Evolutionary conservation across 2,797 vertebrate species (phyloP), one percentile per base, ranked within the genome.

Genomic region (Megaceryle alcyon): DNA sequence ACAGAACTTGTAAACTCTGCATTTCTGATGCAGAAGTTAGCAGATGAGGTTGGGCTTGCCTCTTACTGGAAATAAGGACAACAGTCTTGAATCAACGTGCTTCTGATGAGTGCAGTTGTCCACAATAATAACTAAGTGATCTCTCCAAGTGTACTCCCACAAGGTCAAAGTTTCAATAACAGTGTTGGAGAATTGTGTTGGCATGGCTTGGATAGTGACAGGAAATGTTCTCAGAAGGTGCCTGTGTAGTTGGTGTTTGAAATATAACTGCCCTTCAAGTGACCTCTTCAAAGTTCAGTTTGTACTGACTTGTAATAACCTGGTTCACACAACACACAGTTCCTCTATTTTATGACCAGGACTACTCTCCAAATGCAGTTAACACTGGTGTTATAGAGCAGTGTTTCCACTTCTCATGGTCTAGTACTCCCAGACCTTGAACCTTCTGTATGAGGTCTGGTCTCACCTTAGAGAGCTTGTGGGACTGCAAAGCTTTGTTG

Each of bases 181-280:
- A 51, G 9, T 1, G 3, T 75, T 9, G 4, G 20, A 73, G 84
- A 93, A 61, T 59, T 72, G 43, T 49, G 61, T 92, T 94, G 88
- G 88, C 31, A 31, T 80, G 64, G 90, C 92, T 80, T 90, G 81
- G 77, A 51, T 70, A 26, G 64, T 39, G 59, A 63, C 83, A 60
- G 94, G 78, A 90, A 77, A 44, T 26, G 3, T 82, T 75, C n/a
- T 8, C 31, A 73, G 64, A 60, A 64, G 25, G 56, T 88, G 54
- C 72, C 28, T 43, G n/a, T 37, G 37, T 83, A 48, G 66, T 17
- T 78, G 69, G 31, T n/a, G 92, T 93, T 97, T 96, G 92, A 96
- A 94, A 48, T 90, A 3, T 96, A 96, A 96, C 92, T 96, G 88
- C 82, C 92, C 91, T 96, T 95, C 88, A 88, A 14, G 43, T 93